Conservation (phyloP, 2,113 vertebrate genomes). For the Craseonycteris thonglongyai region DNA sequence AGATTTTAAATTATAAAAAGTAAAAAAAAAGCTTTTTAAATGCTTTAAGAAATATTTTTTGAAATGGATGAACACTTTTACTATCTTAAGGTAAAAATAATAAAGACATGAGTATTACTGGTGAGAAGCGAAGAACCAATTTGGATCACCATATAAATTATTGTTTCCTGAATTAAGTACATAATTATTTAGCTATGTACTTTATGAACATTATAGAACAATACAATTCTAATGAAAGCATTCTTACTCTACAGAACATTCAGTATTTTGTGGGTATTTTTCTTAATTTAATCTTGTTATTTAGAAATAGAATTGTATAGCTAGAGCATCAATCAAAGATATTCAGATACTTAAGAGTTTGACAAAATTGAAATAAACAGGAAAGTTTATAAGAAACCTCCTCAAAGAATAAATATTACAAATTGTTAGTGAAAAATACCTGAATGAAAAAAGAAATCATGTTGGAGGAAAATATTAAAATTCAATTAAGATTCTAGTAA, state of each 20-base stretch:
- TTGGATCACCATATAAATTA: neutral
- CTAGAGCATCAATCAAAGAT: neutral
- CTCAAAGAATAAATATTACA: neutral
- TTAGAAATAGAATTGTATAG: neutral
- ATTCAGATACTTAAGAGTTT: neutral
- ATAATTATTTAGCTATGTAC: neutral
- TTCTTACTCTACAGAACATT: neutral
- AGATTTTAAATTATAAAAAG: slow-evolving; percentile 19
- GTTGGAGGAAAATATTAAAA: neutral
- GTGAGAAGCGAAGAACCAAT: neutral
- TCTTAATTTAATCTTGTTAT: neutral
- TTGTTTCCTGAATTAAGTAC: neutral
- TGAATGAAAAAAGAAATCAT: neutral
- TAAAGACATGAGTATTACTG: neutral
- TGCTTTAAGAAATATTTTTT: neutral
- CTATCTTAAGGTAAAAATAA: neutral
- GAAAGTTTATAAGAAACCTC: neutral
- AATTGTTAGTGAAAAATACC: neutral
- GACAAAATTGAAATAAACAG: neutral
- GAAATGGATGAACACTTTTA: neutral
- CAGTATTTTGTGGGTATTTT: neutral
- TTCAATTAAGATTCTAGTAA: neutral
- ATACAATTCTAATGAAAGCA: neutral
- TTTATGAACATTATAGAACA: neutral
- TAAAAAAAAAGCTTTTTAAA: slow-evolving; percentile 29